Evolutionary conservation across 2,797 vertebrate genomes (phyloP), one percentile per base, ranked within the genome.

Genomic region (Sparidentex hasta): DNA sequence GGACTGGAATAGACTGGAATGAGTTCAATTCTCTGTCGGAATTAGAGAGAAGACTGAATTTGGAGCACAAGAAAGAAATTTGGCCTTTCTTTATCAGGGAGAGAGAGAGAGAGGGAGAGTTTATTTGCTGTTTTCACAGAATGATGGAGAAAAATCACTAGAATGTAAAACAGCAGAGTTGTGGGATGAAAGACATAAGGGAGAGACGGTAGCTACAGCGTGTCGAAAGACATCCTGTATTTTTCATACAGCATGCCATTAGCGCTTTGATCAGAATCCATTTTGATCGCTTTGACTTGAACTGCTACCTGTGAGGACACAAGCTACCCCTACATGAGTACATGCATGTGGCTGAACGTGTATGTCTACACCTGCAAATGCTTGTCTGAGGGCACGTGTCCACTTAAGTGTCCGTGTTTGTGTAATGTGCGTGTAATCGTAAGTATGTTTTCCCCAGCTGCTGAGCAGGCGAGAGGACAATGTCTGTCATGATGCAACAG

Each of bases 401-500:
- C 21, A 58, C 64, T 76, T 71, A 7, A 69, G 44, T 74, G 27
- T 69, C 41, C 50, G 80, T 84, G 41, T 71, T 65, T 87, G 58
- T 76, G 33, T 79, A 76, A 70, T 47, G 41, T 73, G 70, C 78
- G 64, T 78, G 78, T 81, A 59, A 75, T 68, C 85, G 52, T 71
- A 68, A 65, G 71, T 65, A 55, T 87, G 72, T 82, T 85, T 88
- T 82, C 52, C 44, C 61, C n/a, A 65, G 77, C 81, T 81, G 76
- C 76, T 74, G 70, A 86, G 71, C 71, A 23, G 6, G 67, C 74
- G 76, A 82, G 50, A 84, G 65, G 75, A 90, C 88, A 93, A 84
- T 90, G 80, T 90, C 77, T 88, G 74, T 82, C 82, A 63, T 90
- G 83, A 91, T 86, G 90, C 89, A 93, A 92, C 81, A 85, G 82